Conservation (phyloP, 2,797 vertebrate genomes). For the Falco novaeseelandiae region DNA sequence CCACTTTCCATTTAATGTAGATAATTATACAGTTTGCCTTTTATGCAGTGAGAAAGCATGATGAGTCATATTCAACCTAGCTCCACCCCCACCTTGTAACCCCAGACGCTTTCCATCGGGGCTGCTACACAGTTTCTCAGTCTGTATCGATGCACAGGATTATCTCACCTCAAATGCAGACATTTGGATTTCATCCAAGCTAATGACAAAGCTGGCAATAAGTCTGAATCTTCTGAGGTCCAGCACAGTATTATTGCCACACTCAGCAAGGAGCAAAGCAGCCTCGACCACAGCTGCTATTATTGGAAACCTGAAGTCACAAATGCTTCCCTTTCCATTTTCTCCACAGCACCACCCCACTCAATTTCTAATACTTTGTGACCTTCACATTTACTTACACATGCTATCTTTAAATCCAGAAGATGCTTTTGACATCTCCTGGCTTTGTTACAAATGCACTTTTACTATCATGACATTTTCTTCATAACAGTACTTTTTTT, state of each 20-base stretch:
- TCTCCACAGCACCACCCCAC: not conserved
- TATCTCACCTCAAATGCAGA: not conserved
- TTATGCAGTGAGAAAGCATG: not conserved
- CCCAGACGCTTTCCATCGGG: not conserved
- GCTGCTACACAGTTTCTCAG: not conserved
- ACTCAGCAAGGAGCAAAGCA: not conserved
- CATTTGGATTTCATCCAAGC: not conserved
- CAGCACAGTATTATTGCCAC: not conserved
- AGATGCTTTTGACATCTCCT: not conserved
- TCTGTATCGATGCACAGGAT: not conserved
- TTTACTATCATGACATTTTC: not conserved
- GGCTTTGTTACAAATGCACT: not conserved
- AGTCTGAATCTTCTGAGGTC: not conserved
- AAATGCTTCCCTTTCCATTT: not conserved
- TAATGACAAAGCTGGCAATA: conserved; percentile 28
- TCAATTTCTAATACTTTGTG: not conserved
- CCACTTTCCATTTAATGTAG: not conserved
- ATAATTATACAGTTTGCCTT: not conserved
- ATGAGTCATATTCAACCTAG: not conserved
- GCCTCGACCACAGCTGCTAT: not conserved
- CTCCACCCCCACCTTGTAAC: not conserved
- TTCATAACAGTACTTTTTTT: not conserved
- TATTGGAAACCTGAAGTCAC: conserved; percentile 10
- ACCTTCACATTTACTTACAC: not conserved
- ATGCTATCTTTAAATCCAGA: not conserved